phyloP scores from a whole-genome alignment of 2,888 invertebrate species.

The Kryphioiulus occultus region DNA sequence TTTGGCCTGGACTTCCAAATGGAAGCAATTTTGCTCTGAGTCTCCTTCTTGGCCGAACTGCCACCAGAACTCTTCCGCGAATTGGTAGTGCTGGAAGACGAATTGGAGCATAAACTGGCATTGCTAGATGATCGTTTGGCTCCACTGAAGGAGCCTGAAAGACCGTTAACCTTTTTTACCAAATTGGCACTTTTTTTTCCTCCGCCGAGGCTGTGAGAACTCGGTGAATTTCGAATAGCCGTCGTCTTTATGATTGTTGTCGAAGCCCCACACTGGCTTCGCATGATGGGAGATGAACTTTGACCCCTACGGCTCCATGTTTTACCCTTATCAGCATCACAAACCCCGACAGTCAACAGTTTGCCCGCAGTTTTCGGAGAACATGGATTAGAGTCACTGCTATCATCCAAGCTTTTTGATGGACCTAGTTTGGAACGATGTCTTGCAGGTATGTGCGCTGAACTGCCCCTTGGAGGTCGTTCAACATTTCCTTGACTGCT shows the following conservation, averaged over 20 bases:
- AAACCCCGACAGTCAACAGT: not conserved
- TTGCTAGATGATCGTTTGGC: constrained; percentile 58
- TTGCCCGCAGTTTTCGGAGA: constrained; percentile 29
- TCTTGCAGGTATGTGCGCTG: not conserved
- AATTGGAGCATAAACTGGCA: constrained; percentile 56
- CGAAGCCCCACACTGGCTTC: constrained; percentile 50
- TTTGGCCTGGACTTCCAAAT: constrained; percentile 80
- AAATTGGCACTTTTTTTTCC: constrained; percentile 45
- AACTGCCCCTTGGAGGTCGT: not conserved
- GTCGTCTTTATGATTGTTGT: constrained; percentile 57
- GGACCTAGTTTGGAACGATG: constrained; percentile 13
- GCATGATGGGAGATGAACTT: constrained; percentile 52
- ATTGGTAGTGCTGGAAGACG: constrained; percentile 51
- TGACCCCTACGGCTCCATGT: constrained; percentile 49
- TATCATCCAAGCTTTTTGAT: constrained; percentile 37
- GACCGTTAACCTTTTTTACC: not conserved
- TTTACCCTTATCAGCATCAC: not conserved
- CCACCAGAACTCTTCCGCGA: constrained; percentile 51
- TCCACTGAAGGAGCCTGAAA: constrained; percentile 15
- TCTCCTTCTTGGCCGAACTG: constrained; percentile 64
- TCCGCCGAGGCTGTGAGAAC: constrained; percentile 53
- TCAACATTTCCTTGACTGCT: constrained; percentile 13
- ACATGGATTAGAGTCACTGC: constrained; percentile 2
- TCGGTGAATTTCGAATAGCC: constrained; percentile 56
- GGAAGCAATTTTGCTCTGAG: constrained; percentile 78